A percentile compares a stretch with the other conserved stretches of the same genome.
These are phyloP conservation scores for Mellilla xanthometata DNA, from an alignment of 2,888 invertebrate genomes.

Conservation along the genomic window DNA sequence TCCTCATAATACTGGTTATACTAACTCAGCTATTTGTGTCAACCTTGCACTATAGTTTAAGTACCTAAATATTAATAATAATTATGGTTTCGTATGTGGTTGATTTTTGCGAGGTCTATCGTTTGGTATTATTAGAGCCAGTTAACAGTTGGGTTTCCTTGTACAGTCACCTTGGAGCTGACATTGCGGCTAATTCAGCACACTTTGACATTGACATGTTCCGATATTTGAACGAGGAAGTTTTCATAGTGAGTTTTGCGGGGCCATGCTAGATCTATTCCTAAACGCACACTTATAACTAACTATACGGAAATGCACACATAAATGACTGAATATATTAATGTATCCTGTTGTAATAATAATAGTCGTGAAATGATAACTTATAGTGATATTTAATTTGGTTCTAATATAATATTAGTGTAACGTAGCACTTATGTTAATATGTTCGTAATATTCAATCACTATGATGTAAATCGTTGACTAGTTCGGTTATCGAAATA, in stretches of 20 bases:
- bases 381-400: too few relatives aligned
- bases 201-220: slow-evolving; percentile 71
- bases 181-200: slow-evolving; percentile 75
- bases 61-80: not conserved
- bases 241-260: slow-evolving; percentile 50
- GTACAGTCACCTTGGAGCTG: slow-evolving; percentile 64
- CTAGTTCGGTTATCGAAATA: too few relatives aligned
- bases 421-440: too few relatives aligned
- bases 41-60: slow-evolving; percentile 22
- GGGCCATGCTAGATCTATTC: slow-evolving; percentile 38
- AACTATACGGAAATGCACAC: slow-evolving; percentile 25
- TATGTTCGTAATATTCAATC: too few relatives aligned
- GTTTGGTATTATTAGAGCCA: slow-evolving; percentile 40
- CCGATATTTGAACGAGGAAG: slow-evolving; percentile 73
- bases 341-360: too few relatives aligned
- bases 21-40: not conserved
- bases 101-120: slow-evolving; percentile 34
- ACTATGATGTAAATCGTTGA: too few relatives aligned
- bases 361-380: too few relatives aligned
- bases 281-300: slow-evolving; percentile 11
- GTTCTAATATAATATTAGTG: too few relatives aligned
- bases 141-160: slow-evolving; percentile 54
- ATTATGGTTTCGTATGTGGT: slow-evolving; percentile 14
- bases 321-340: too few relatives aligned
- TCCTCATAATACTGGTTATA: too few relatives aligned